Percentiles rank a stretch among this genome's conserved stretches.
Evolutionary conservation across 2,888 invertebrate species (phyloP).

Genomic region (Doris montereyensis): DNA sequence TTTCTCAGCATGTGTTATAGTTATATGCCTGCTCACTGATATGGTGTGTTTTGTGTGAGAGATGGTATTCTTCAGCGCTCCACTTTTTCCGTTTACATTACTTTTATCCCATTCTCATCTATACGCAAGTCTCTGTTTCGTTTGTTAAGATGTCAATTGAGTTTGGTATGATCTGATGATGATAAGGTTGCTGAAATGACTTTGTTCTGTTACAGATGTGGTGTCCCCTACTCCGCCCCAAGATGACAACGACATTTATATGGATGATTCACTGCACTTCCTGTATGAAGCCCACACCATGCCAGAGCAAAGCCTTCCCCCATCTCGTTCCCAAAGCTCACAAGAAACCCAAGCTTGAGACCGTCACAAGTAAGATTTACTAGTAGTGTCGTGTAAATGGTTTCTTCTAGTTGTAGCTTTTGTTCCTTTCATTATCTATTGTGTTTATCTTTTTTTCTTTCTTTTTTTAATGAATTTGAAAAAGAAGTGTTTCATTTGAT

Average conservation of each 20-base stretch:
- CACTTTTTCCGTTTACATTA: too few relatives aligned
- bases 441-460: background rate
- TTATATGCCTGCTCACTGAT: too few relatives aligned
- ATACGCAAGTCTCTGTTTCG: too few relatives aligned
- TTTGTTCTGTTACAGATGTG: constrained; percentile 91
- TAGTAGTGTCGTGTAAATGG: constrained; percentile 20
- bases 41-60: too few relatives aligned
- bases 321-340: constrained; percentile 83
- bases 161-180: too few relatives aligned
- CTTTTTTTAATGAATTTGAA: too few relatives aligned
- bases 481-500: too few relatives aligned
- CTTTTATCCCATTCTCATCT: too few relatives aligned
- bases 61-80: too few relatives aligned
- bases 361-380: constrained; percentile 69
- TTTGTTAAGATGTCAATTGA: too few relatives aligned
- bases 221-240: constrained; percentile 98
- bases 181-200: too few relatives aligned
- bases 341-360: constrained; percentile 82
- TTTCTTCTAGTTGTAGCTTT: background rate
- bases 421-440: background rate
- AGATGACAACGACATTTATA: constrained; percentile 92
- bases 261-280: constrained; percentile 87
- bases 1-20: too few relatives aligned
- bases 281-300: constrained; percentile 85
- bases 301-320: constrained; percentile 85